A percentile compares a stretch with the other conserved stretches of the same genome.
Evolutionary conservation across 2,113 vertebrate species (phyloP).

Genomic region (Labeo rohita): DNA sequence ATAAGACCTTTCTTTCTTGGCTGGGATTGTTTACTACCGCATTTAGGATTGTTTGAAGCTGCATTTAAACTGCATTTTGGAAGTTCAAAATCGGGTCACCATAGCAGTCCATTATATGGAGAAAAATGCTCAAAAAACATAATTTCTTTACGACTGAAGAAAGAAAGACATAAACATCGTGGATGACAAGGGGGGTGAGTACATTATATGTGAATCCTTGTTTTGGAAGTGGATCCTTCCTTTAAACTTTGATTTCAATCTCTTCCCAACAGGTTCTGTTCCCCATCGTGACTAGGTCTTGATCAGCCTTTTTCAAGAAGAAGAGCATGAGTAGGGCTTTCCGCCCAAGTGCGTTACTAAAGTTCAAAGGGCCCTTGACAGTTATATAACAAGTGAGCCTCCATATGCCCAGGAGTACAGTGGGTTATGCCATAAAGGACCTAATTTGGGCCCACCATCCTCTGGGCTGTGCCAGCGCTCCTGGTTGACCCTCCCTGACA

Average conservation of each 20-base stretch:
- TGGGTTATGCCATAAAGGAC: neutral
- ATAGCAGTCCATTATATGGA: no score
- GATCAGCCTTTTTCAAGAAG: constrained; percentile 73
- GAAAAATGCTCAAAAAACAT: no score
- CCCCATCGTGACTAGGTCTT: constrained; percentile 64
- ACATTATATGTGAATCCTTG: no score
- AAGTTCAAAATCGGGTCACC: no score
- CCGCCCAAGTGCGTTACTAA: constrained; percentile 37
- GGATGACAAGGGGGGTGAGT: no score
- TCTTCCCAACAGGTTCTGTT: neutral
- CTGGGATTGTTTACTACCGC: no score
- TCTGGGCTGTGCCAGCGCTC: neutral
- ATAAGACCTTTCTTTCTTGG: no score
- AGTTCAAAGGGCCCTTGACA: neutral
- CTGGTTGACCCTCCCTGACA: neutral
- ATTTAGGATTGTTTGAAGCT: no score
- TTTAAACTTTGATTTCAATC: neutral
- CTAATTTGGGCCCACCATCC: neutral
- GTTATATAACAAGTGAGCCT: neutral
- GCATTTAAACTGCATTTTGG: no score
- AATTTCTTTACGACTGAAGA: no score
- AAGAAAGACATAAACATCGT: no score
- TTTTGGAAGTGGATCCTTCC: no score
- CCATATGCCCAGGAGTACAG: neutral
- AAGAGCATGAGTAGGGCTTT: constrained; percentile 76